These are phyloP conservation scores for Ariolimax columbianus DNA, from an alignment of 2,888 invertebrate species.

Conservation along the genomic window DNA sequence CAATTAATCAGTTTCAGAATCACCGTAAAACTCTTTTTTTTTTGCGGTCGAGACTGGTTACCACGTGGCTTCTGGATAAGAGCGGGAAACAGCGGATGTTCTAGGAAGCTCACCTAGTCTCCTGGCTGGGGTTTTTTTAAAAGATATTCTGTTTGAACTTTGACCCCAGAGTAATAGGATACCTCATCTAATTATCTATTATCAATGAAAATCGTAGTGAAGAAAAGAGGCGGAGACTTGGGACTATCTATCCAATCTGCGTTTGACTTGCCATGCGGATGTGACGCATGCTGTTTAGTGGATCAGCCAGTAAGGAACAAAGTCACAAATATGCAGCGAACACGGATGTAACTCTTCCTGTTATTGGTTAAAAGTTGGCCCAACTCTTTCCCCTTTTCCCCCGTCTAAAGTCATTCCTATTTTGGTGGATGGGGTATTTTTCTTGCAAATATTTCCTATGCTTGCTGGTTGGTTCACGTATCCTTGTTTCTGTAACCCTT, in stretches of 20 bases:
- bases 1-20: slow-evolving; percentile 1
- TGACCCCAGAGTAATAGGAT: slow-evolving; percentile 59
- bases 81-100: neutral
- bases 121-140: slow-evolving; percentile 64
- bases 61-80: neutral
- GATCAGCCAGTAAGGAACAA: too few species aligned
- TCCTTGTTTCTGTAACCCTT: neutral
- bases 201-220: slow-evolving; percentile 29
- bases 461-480: neutral
- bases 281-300: neutral
- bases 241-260: neutral
- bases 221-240: neutral
- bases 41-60: neutral
- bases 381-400: too few species aligned
- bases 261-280: neutral
- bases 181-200: slow-evolving; percentile 38
- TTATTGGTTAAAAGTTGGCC: too few species aligned
- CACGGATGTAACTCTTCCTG: too few species aligned
- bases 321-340: too few species aligned
- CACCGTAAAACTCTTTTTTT: neutral
- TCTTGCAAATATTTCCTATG: too few species aligned
- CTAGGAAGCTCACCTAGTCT: slow-evolving; percentile 35
- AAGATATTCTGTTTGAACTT: slow-evolving; percentile 68
- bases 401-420: too few species aligned
- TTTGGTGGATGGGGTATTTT: too few species aligned